A percentile compares a stretch with the other conserved stretches of the same genome.
Conservation (phyloP, 1,140 invertebrate genomes). For the Trichonephila clavata region DNA sequence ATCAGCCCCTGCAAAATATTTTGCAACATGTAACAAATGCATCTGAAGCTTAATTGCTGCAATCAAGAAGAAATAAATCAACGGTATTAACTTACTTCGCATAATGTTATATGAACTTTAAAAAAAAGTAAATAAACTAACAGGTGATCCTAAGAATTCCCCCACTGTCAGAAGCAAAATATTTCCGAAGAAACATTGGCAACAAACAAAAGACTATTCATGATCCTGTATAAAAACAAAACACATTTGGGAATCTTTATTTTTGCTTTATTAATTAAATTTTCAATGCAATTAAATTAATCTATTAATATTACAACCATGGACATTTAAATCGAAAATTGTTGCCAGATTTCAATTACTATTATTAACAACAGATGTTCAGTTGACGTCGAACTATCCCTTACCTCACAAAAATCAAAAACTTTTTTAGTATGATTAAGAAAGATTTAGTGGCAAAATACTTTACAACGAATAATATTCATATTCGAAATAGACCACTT, state of each 20-base stretch:
- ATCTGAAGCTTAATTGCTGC: background rate
- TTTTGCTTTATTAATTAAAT: slow-evolving; percentile 36
- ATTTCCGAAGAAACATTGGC: background rate
- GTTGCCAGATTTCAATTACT: background rate
- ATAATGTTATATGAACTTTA: slow-evolving; percentile 1
- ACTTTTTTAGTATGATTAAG: no score
- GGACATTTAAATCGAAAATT: slow-evolving; percentile 33
- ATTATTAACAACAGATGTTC: no score
- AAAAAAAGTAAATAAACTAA: slow-evolving; percentile 55
- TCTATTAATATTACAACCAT: slow-evolving; percentile 38
- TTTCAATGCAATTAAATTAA: slow-evolving; percentile 41
- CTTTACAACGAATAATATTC: no score
- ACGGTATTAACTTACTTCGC: slow-evolving; percentile 39
- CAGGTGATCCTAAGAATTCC: slow-evolving; percentile 37
- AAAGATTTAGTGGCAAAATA: no score
- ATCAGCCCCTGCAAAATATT: background rate
- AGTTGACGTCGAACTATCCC: no score
- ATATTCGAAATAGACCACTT: no score
- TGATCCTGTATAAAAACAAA: background rate
- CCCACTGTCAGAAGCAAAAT: slow-evolving; percentile 18
- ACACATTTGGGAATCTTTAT: background rate
- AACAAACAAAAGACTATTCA: slow-evolving; percentile 15
- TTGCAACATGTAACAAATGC: background rate
- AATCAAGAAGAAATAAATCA: no score
- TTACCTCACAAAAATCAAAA: no score